Percentiles rank a stretch among this genome's conserved stretches.
Conservation (phyloP, 2,888 invertebrate genomes). For the Chirona hameri region DNA sequence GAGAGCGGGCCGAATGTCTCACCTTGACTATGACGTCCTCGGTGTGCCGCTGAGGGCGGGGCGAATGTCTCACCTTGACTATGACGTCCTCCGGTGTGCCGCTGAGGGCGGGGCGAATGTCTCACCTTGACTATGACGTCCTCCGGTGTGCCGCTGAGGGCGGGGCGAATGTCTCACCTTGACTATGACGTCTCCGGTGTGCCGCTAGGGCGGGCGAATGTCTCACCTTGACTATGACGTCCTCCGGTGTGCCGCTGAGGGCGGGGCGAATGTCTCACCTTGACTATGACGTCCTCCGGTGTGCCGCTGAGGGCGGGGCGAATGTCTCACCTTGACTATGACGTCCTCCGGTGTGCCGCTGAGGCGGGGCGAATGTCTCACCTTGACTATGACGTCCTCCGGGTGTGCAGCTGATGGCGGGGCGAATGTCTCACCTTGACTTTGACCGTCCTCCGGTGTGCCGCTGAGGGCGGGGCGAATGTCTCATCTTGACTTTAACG, state of each 20-base stretch:
- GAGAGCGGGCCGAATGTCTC: conserved; percentile 35
- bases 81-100: no score
- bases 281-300: no score
- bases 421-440: conserved; percentile 55
- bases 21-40: conserved; percentile 67
- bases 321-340: conserved; percentile 58
- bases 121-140: conserved; percentile 66
- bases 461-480: no score
- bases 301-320: neutral
- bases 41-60: conserved; percentile 38
- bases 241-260: conserved; percentile 47
- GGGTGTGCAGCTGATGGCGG: neutral
- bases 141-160: conserved; percentile 44
- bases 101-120: neutral
- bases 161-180: no score
- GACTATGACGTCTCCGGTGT: no score
- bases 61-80: no score
- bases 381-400: no score
- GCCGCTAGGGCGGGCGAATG: neutral
- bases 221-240: conserved; percentile 64
- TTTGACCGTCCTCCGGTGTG: conserved; percentile 57
- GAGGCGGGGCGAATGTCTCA: no score
- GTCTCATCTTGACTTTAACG: no score
- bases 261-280: no score
- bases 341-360: conserved; percentile 54